Percentiles rank a stretch among this genome's conserved stretches.
phyloP scores from a whole-genome alignment of 37 sponge, comb jelly and placozoan genomes.

The Halichondria panicea region DNA sequence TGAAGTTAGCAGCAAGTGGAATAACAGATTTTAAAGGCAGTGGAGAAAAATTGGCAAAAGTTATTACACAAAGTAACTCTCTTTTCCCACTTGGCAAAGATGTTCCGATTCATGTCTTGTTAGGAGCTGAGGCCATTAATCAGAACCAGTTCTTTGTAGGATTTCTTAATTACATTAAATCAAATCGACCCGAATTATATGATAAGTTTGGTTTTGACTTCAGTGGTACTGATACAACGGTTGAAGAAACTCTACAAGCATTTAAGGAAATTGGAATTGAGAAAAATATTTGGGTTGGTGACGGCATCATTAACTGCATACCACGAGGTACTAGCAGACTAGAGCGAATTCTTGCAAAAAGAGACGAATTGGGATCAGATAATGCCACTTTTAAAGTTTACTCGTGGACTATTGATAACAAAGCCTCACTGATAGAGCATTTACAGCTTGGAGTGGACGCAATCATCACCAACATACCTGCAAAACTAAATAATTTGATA shows the following conservation, averaged over 20 bases:
- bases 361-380: neutral
- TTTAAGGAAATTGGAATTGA: slow-evolving; percentile 1
- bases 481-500: neutral
- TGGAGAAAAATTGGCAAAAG: slow-evolving; percentile 3
- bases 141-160: slow-evolving; percentile 13
- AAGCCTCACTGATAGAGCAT: neutral
- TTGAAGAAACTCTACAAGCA: slow-evolving; percentile 7
- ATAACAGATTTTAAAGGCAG: neutral
- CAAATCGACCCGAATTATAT: neutral
- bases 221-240: neutral
- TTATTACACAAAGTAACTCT: neutral
- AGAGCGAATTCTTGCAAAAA: neutral
- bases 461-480: slow-evolving; percentile 9
- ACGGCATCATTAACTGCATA: slow-evolving; percentile 11
- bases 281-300: slow-evolving; percentile 19
- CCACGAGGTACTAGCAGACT: neutral
- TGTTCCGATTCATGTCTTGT: slow-evolving; percentile 6
- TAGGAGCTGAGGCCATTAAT: slow-evolving; percentile 1
- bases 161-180: slow-evolving; percentile 5
- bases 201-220: slow-evolving; percentile 13
- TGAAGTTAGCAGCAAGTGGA: neutral
- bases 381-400: slow-evolving; percentile 6
- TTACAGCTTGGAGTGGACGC: slow-evolving; percentile 16
- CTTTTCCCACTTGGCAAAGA: slow-evolving; percentile 14
- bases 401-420: slow-evolving; percentile 20